Evolutionary conservation across 2,888 invertebrate species (phyloP), one percentile per base, ranked within the genome.

Genomic region (Metopia argyrocephala): DNA sequence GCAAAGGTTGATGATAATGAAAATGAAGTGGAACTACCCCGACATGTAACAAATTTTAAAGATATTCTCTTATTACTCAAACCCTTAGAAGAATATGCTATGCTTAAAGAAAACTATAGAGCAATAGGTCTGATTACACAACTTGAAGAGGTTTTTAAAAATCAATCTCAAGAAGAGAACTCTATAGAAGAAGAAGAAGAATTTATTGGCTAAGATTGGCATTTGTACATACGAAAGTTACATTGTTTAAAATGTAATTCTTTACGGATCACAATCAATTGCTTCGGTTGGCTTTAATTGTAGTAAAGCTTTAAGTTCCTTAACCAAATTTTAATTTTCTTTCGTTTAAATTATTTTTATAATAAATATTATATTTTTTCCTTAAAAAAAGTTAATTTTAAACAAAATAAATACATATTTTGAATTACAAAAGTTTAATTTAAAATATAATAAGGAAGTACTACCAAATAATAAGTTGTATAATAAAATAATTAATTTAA

Each of bases 111-210:
- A 59, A 89, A 89, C 71, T 89, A 87, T 83, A 86, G 90, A 20
- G 89, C 87, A 38, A 90, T 90, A 48, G 90, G 89, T 2, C 80
- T 89, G 31, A 85, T 89, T 23, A 84, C 87, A 3, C 90, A 90
- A 66, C 83, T 89, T 21, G 88, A 89, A 38, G 85, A 87, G 56
- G 85, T 89, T 28, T 88, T 89, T n/a, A 86, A 86, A 50, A 84
- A 83, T 52, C 69, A 82, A 5, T 62, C 69, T 4, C 78, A 50
- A 56, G 59, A 54, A 12, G 45, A 46, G 5, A 61, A 15, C 52
- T 21, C 21, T n/a, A n/a, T n/a, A n/a, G n/a, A n/a, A n/a, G n/a
- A n/a, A 1, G 71, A 78, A 25, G 73, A 78, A 12, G 76, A 80
- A 12, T 81, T 78, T 48, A 74, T 75, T 6, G 76, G 59, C n/a